A percentile compares a stretch with the other conserved stretches of the same genome.
Evolutionary conservation across 2,888 invertebrate genomes (phyloP).

Genomic region (Esperia sulphurella): DNA sequence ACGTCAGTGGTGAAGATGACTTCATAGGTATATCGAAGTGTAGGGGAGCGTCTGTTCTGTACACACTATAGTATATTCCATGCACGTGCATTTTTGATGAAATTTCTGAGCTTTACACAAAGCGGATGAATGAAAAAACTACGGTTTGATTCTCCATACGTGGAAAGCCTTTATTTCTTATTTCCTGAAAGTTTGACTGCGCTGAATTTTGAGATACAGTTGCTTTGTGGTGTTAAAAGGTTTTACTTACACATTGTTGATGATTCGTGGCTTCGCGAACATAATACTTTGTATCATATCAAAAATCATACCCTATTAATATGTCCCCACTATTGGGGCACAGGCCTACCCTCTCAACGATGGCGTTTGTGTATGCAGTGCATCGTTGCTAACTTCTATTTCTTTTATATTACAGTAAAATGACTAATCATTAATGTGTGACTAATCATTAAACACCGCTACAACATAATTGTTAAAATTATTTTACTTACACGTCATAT

Average conservation of each 20-base stretch:
- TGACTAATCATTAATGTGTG: no score
- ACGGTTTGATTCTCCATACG: slow-evolving; percentile 44
- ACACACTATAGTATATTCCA: not conserved
- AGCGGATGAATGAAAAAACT: slow-evolving; percentile 54
- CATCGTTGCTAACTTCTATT: no score
- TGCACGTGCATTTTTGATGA: slow-evolving; percentile 55
- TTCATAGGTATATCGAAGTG: not conserved
- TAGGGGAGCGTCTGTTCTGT: not conserved
- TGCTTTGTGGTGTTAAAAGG: not conserved
- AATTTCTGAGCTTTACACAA: slow-evolving; percentile 66
- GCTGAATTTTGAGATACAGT: not conserved
- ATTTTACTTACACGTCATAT: no score
- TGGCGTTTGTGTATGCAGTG: no score
- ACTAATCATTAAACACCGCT: no score
- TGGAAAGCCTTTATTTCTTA: slow-evolving; percentile 17
- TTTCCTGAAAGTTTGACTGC: slow-evolving; percentile 1
- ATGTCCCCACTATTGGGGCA: no score
- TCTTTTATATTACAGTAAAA: no score
- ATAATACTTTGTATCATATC: no score
- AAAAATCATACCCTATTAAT: no score
- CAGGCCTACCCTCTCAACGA: no score
- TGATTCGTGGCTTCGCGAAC: not conserved
- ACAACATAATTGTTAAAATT: no score
- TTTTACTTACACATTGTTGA: not conserved
- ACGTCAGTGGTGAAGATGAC: not conserved